A percentile compares a stretch with the other conserved stretches of the same genome.
Evolutionary conservation across 2,113 vertebrate genomes (phyloP).

Genomic region (Passer domesticus): DNA sequence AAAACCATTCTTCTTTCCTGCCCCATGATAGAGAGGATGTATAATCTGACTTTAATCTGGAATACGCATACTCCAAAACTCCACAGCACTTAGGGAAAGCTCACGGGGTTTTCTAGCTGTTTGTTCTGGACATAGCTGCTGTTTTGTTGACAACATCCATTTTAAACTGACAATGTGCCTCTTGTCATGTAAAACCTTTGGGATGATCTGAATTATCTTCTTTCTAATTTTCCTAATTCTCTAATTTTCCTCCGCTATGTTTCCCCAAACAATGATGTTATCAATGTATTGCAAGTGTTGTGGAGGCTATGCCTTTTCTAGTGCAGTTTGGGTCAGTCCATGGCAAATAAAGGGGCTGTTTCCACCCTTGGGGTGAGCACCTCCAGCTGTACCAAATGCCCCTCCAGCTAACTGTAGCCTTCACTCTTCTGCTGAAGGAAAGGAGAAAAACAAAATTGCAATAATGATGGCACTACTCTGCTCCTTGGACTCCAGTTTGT

Average conservation of each 20-base stretch:
- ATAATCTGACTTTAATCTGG: background rate
- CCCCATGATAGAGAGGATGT: too few species aligned
- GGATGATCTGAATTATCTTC: background rate
- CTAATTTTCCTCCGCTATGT: background rate
- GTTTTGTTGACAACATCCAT: background rate
- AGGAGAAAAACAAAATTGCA: background rate
- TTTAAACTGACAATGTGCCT: background rate
- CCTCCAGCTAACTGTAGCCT: background rate
- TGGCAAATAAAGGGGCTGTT: background rate
- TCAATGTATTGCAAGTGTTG: background rate
- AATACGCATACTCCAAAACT: background rate
- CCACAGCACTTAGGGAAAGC: background rate
- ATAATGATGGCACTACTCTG: background rate
- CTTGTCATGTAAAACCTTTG: background rate
- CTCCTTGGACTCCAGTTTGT: background rate
- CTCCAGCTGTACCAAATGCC: background rate
- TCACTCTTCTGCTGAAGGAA: background rate
- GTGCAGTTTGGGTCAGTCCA: background rate
- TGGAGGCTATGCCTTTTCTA: background rate
- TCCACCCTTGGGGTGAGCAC: background rate
- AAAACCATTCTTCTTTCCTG: background rate
- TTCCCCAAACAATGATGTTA: background rate
- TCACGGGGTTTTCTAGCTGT: background rate
- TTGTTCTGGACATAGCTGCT: background rate
- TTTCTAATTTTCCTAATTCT: background rate